Percentiles rank a stretch among this genome's conserved stretches.
phyloP scores from a whole-genome alignment of 2,888 invertebrate genomes.

The Phaonia tiefii region DNA sequence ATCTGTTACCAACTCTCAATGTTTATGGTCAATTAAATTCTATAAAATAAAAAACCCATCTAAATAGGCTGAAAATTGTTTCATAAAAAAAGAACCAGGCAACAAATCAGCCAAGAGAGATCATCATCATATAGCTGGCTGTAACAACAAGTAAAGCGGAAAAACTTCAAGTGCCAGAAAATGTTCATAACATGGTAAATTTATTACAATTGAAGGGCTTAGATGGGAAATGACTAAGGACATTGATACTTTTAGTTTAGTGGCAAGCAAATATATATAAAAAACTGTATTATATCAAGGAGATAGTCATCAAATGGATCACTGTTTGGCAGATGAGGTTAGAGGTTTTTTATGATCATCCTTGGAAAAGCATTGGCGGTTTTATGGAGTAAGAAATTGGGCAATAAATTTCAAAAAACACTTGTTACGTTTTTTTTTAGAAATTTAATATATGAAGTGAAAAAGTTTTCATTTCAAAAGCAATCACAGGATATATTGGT shows the following conservation, averaged over 20 bases:
- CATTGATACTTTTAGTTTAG: not conserved
- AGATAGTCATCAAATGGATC: too few relatives aligned
- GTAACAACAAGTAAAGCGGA: not conserved
- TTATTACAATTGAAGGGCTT: constrained; percentile 29
- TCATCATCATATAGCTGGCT: too few relatives aligned
- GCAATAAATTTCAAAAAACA: too few relatives aligned
- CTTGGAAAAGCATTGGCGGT: too few relatives aligned
- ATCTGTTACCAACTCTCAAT: constrained; percentile 69
- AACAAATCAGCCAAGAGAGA: constrained; percentile 5
- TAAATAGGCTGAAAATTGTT: constrained; percentile 38
- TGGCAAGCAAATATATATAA: too few relatives aligned
- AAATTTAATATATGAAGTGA: too few relatives aligned
- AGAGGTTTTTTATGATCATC: too few relatives aligned
- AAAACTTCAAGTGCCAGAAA: constrained; percentile 15
- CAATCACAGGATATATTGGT: too few relatives aligned
- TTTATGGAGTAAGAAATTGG: too few relatives aligned
- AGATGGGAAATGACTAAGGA: not conserved
- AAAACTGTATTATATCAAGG: not conserved
- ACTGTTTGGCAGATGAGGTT: too few relatives aligned
- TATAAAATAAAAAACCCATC: constrained; percentile 66
- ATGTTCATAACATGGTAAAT: constrained; percentile 21
- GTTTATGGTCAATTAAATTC: constrained; percentile 79
- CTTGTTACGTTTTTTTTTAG: too few relatives aligned
- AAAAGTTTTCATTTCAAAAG: too few relatives aligned
- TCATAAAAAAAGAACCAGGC: constrained; percentile 22